These are phyloP conservation scores for Gallinago paraguaiae DNA, from an alignment of 2,113 vertebrate genomes.

Conservation along the genomic window DNA sequence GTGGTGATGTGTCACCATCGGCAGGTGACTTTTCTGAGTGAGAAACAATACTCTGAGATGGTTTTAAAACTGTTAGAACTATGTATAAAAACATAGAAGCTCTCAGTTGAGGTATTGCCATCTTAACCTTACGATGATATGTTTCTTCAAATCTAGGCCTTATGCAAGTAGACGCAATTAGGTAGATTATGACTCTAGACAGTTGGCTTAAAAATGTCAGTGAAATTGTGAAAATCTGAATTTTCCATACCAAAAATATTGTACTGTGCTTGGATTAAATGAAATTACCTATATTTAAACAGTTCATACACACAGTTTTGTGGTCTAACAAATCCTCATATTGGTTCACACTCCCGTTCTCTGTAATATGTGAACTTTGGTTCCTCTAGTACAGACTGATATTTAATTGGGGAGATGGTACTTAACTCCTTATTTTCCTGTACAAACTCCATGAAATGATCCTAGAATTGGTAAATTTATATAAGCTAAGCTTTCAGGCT, in stretches of 20 bases:
- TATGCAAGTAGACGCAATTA: rapidly evolving
- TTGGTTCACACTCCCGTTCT: not conserved
- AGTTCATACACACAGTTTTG: rapidly evolving
- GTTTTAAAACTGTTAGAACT: not conserved
- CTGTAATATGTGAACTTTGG: not conserved
- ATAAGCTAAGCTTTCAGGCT: not conserved
- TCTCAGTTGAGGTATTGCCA: not conserved
- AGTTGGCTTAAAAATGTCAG: not conserved
- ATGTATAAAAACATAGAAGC: not conserved
- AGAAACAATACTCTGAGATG: not conserved
- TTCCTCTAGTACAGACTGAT: not conserved
- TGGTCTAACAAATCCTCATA: not conserved
- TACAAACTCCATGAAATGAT: not conserved
- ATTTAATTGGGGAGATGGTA: not conserved
- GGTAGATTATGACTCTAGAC: not conserved
- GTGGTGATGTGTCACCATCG: not conserved
- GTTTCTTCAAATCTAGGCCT: not conserved
- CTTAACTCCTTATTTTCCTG: not conserved
- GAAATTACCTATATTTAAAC: rapidly evolving
- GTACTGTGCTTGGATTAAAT: not conserved
- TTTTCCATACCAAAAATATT: not conserved
- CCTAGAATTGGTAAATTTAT: not conserved
- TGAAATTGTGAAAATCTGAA: not conserved
- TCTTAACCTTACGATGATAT: rapidly evolving
- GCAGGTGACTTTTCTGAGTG: not conserved